Evolutionary conservation across 2,113 vertebrate species (phyloP).

Genomic region (Perca schrenkii): DNA sequence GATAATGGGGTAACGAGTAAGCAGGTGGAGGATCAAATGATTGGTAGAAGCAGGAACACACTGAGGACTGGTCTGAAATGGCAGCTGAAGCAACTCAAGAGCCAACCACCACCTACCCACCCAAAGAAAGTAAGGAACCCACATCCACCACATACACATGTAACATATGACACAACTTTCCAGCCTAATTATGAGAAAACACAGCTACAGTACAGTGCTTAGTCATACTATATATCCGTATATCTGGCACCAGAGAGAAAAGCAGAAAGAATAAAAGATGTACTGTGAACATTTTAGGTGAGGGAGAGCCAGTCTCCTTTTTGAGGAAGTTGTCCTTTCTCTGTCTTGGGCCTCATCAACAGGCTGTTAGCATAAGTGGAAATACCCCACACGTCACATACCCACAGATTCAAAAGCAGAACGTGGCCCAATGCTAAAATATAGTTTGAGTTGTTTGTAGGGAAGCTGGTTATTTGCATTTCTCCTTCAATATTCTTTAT

Average conservation of each 20-base stretch:
- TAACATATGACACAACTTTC: neutral
- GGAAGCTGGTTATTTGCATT: slow-evolving; percentile 8
- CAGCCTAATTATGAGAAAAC: neutral
- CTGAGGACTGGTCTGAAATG: neutral
- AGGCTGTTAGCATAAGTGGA: neutral
- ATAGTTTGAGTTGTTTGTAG: slow-evolving; percentile 7
- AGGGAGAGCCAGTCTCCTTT: neutral
- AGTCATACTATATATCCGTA: neutral
- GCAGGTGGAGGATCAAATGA: neutral
- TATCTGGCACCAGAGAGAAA: neutral
- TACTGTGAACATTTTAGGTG: neutral
- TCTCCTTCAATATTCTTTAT: slow-evolving; percentile 27
- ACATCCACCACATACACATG: neutral
- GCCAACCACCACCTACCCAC: neutral
- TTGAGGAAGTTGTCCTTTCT: slow-evolving; percentile 35
- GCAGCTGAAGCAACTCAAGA: neutral
- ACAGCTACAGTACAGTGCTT: neutral
- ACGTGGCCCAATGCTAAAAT: neutral
- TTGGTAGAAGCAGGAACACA: neutral
- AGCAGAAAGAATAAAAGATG: neutral
- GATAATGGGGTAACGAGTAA: neutral
- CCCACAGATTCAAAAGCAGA: neutral
- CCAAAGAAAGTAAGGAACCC: neutral
- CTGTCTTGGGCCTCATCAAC: slow-evolving; percentile 11
- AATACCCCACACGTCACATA: slow-evolving; percentile 13